A percentile compares a stretch with the other conserved stretches of the same genome.
Evolutionary conservation across 2,113 vertebrate species (phyloP).

Genomic region (Oriolus oriolus): DNA sequence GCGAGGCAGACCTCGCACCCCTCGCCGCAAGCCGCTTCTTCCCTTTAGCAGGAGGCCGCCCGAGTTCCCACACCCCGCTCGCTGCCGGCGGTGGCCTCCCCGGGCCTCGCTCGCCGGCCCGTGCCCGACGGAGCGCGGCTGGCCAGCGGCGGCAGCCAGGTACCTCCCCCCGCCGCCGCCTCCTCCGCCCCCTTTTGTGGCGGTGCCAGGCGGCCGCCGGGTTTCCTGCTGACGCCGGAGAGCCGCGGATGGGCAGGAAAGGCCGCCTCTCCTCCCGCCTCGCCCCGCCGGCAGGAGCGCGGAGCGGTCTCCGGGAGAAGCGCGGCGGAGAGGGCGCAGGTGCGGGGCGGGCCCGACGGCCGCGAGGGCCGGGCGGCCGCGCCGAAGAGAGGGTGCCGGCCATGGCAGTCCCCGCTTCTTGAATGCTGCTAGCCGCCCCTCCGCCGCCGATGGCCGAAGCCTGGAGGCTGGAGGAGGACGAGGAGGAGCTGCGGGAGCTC

Average conservation of each 20-base stretch:
- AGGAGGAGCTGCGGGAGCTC: conserved; percentile 76
- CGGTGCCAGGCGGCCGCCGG: conserved; percentile 54
- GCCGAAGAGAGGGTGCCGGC: background rate
- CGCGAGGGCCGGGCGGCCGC: background rate
- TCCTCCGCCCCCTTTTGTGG: conserved; percentile 69
- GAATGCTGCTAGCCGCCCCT: background rate
- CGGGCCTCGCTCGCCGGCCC: background rate
- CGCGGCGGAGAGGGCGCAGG: background rate
- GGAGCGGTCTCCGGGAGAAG: background rate
- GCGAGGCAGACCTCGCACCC: no score
- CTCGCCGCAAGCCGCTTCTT: background rate
- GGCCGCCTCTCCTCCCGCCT: background rate
- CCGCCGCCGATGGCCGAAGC: conserved; percentile 82
- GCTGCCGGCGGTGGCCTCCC: background rate
- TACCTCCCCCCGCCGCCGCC: conserved; percentile 44
- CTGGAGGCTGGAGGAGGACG: conserved; percentile 80
- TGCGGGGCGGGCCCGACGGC: background rate
- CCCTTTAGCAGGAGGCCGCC: background rate
- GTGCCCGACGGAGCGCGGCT: background rate
- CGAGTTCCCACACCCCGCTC: background rate
- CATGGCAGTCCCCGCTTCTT: conserved; percentile 21
- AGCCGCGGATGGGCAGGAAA: conserved; percentile 66
- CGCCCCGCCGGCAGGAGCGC: background rate
- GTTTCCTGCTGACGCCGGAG: conserved; percentile 78
- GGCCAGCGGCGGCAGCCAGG: conserved; percentile 11